Evolutionary conservation across 2,888 invertebrate genomes (phyloP).

Genomic region (Encarsia formosa): DNA sequence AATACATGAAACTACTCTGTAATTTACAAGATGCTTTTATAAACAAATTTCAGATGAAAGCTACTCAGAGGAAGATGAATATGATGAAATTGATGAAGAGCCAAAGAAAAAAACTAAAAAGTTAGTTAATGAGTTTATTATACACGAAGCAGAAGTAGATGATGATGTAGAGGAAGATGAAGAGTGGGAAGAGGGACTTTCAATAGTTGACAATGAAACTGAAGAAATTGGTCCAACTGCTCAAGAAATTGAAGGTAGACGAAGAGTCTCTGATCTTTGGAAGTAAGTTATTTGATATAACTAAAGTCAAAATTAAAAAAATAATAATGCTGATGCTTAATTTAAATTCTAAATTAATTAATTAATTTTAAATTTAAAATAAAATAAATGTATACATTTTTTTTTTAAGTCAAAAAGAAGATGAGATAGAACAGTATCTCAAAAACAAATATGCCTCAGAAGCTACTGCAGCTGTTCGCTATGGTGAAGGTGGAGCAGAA

Average conservation of each 20-base stretch:
- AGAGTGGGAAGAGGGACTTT: conserved; percentile 22
- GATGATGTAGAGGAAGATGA: conserved; percentile 23
- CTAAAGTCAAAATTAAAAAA: no score
- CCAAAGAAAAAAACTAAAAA: conserved; percentile 14
- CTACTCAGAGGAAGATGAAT: conserved; percentile 10
- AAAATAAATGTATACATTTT: background rate
- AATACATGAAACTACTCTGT: no score
- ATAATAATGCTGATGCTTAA: no score
- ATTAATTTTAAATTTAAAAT: background rate
- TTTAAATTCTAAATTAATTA: background rate
- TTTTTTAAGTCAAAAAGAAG: conserved; percentile 77
- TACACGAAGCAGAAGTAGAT: conserved; percentile 25
- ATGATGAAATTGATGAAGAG: conserved; percentile 2
- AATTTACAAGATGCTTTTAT: no score
- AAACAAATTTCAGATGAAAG: conserved; percentile 1
- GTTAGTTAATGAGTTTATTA: conserved; percentile 15
- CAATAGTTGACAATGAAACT: conserved; percentile 19
- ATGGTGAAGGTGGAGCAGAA: conserved; percentile 40
- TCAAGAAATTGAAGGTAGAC: conserved; percentile 21
- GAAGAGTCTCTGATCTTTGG: conserved; percentile 19
- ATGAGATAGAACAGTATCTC: conserved; percentile 95
- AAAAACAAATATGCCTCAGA: conserved; percentile 93
- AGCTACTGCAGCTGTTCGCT: conserved; percentile 46
- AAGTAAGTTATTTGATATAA: no score
- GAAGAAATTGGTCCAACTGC: conserved; percentile 24